Evolutionary conservation across 2,113 vertebrate species (phyloP), one percentile per base, ranked within the genome.

Genomic region (Poecile atricapillus): DNA sequence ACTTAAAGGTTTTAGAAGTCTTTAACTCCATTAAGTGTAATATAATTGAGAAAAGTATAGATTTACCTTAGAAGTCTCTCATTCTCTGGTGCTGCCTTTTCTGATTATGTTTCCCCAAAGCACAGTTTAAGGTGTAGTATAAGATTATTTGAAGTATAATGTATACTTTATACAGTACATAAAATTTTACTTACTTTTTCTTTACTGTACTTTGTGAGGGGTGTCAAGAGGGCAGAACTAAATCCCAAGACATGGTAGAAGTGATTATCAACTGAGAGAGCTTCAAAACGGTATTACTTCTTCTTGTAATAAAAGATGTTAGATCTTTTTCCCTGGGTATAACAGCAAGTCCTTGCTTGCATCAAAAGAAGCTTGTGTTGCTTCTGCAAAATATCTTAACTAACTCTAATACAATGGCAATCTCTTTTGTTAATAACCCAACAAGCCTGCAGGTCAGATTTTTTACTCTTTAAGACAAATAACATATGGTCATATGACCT

Each of bases 151-250:
- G 87, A 97, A 93, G 44, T 79, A 90, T 81, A 97, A 93, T 76
- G 17, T 79, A 90, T 90, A 94, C 90, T 97, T 97, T 93, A 82
- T 76, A 64, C 30, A 92, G 52, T 60, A 94, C 60, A 90, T 76
- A 73, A 78, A 90, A 88, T 94, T 97, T 97, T 94, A 92, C 60
- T 94, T 92, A 94, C 73, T 94, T 95, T 96, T 96, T 68, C 85
- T 92, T 70, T 90, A 81, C 31, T 79, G n/a, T 56, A 76, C 21
- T 92, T 94, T 85, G 82, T 75, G 37, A 94, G 77, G 33, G 11
- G 11, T 96, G 67, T 71, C 28, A 21, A 84, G 43, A 85, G 52
- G 37, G 20, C 30, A 97, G 68, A 93, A 94, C 13, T 89, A 97
- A 97, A 95, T 94, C 86, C 71, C 89, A 96, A 94, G 58, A 83